Conservation (phyloP, 2,797 vertebrate species). For the Psittacula echo region DNA sequence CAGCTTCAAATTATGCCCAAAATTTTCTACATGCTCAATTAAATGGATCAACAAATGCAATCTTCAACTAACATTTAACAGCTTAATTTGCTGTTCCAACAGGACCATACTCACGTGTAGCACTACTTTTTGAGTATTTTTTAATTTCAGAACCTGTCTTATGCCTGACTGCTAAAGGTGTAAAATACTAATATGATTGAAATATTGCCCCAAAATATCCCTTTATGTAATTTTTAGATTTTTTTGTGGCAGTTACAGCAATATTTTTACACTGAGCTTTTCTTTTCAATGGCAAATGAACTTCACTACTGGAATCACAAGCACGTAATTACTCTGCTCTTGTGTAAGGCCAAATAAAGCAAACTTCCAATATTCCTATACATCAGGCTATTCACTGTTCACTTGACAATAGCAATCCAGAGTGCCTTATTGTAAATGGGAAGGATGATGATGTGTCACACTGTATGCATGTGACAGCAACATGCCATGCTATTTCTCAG, state of each 20-base stretch:
- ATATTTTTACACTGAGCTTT: background rate
- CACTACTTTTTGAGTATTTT: background rate
- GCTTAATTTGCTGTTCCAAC: background rate
- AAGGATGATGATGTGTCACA: background rate
- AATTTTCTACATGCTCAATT: background rate
- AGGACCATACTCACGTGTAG: background rate
- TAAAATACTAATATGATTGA: background rate
- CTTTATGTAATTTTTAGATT: background rate
- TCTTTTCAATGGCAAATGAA: background rate
- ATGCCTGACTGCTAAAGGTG: background rate
- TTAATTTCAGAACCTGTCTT: background rate
- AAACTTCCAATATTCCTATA: background rate
- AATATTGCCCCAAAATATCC: background rate
- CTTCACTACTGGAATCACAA: background rate
- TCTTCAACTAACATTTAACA: background rate
- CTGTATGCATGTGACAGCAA: background rate
- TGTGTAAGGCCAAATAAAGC: background rate
- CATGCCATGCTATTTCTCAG: background rate
- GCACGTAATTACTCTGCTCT: background rate
- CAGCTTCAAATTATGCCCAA: background rate
- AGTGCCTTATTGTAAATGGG: background rate
- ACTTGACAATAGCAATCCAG: background rate
- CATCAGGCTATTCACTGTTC: background rate
- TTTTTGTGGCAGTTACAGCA: background rate
- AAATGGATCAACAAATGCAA: background rate